These are phyloP conservation scores for Oxystoma pomonae DNA, from an alignment of 2,888 invertebrate genomes.

Conservation along the genomic window DNA sequence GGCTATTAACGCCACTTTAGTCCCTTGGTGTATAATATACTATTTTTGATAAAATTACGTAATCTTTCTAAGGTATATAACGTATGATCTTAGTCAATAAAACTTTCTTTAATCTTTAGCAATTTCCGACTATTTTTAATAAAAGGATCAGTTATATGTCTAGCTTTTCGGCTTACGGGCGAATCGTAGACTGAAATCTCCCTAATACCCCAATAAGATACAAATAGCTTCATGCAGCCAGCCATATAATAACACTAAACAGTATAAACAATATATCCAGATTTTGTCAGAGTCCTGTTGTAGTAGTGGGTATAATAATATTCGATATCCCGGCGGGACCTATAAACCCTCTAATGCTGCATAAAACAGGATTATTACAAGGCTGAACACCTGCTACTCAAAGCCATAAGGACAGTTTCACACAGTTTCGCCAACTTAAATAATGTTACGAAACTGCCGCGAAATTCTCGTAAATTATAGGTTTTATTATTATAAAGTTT, in stretches of 20 bases:
- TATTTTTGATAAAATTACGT: no score
- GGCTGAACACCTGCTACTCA: neutral
- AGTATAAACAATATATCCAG: neutral
- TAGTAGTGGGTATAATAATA: neutral
- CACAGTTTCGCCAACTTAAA: no score
- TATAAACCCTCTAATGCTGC: neutral
- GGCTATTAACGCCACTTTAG: no score
- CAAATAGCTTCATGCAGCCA: neutral
- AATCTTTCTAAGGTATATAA: no score
- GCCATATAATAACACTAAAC: neutral
- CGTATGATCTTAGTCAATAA: no score
- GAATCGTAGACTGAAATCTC: neutral
- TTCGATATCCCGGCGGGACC: neutral
- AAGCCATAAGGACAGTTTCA: neutral
- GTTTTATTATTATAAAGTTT: no score
- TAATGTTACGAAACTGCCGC: no score
- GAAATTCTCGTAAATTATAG: no score
- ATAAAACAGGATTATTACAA: neutral
- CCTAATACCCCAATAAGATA: neutral
- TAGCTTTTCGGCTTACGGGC: neutral
- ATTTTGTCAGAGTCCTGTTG: neutral
- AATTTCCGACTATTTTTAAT: no score
- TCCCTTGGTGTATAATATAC: no score
- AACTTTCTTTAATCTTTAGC: no score
- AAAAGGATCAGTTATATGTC: no score